Evolutionary conservation across 2,113 vertebrate species (phyloP).

Genomic region (Salvelinus alpinus): DNA sequence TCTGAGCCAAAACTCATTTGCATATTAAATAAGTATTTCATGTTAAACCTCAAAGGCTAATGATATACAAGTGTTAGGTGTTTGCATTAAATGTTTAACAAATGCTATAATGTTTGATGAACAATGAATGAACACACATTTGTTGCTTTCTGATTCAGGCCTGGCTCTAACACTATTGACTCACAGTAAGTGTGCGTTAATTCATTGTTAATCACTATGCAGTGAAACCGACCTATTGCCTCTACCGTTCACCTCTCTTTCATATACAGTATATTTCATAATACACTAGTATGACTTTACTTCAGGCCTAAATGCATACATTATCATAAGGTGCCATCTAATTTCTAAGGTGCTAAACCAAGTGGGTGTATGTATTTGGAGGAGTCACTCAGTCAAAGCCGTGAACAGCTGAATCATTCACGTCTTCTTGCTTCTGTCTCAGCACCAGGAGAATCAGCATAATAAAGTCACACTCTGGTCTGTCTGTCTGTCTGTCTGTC

Average conservation of each 20-base stretch:
- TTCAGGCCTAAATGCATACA: background rate
- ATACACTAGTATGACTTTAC: background rate
- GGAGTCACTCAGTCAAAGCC: background rate
- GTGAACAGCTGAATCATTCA: background rate
- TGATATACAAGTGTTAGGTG: conserved; percentile 26
- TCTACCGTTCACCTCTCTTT: too few species aligned
- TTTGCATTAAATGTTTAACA: background rate
- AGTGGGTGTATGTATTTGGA: background rate
- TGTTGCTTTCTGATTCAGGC: background rate
- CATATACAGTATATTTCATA: too few species aligned
- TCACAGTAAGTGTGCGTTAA: background rate
- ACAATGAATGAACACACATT: background rate
- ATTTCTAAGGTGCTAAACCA: background rate
- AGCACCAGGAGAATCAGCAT: conserved; percentile 21
- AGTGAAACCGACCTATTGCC: background rate
- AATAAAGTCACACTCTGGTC: conserved; percentile 26
- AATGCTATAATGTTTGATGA: background rate
- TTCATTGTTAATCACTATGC: too few species aligned
- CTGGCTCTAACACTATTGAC: background rate
- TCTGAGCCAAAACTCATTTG: conserved; percentile 56
- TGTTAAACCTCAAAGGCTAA: conserved; percentile 49
- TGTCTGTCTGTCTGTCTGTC: background rate
- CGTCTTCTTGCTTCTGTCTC: background rate
- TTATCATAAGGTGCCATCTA: conserved; percentile 34
- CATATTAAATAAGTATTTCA: conserved; percentile 55